Evolutionary conservation across 2,113 vertebrate species (phyloP), one percentile per base, ranked within the genome.

Genomic region (Cyanoramphus novaezelandiae): DNA sequence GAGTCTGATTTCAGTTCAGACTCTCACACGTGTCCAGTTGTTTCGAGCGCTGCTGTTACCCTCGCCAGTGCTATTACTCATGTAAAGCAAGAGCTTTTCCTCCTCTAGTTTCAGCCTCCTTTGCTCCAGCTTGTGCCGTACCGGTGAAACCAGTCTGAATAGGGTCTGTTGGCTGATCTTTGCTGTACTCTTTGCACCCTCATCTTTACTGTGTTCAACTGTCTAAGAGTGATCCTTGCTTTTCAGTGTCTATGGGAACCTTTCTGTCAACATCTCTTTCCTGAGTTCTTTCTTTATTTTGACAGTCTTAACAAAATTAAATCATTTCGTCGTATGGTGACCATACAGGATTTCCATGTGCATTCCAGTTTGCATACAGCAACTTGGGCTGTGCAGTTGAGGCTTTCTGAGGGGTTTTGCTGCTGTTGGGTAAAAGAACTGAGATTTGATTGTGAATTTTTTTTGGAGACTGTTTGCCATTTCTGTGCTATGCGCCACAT

Each of bases 401-500:
- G 65, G 25, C 13, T 82, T 88, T 13, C 50, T 43, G 64, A 25
- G 43, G 28, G 17, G n/a, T 31, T 60, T 64, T 89, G 59, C 59
- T 49, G 17, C 19, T 86, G 50, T 53, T 91, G 46, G 24, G 13
- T 88, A 63, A 84, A 2, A 1, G 44, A 47, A 62, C 41, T 91
- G 69, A 88, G 87, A 86, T 87, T 78, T 53, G 65, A 78, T 93
- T 92, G 62, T 87, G 83, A 21, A 31, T 62, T 82, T 84, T 83
- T 96, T 96, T 88, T 81, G 21, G 84, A 68, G 82, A 47, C 81
- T 85, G 82, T 85, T 92, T 96, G 82, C 85, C 86, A 49, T 90
- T 92, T 96, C 78, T 94, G 44, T 74, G 67, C 65, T 88, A 53
- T 83, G 55, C 62, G 53, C 82, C 92, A 96, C 88, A 92, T 85